Conservation (phyloP, 2,888 invertebrate genomes). For the Diaperis boleti region DNA sequence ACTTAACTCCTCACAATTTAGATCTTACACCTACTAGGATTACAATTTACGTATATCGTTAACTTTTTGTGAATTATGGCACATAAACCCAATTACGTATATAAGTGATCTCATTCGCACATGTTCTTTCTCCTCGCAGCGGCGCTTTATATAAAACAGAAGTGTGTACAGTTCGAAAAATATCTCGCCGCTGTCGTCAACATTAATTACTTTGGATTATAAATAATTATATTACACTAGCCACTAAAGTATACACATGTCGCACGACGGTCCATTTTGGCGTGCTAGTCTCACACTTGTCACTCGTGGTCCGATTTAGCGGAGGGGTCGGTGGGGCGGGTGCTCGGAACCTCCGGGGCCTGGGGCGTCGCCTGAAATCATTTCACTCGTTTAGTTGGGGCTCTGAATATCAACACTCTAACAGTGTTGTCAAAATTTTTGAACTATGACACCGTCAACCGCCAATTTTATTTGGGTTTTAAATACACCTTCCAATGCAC, state of each 20-base stretch:
- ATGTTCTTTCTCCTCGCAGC: constrained; percentile 15
- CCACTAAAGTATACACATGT: constrained; percentile 65
- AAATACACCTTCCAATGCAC: too few relatives aligned
- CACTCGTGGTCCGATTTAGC: constrained; percentile 57
- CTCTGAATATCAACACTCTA: constrained; percentile 36
- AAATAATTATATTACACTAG: constrained; percentile 61
- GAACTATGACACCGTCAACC: too few relatives aligned
- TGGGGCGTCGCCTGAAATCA: constrained; percentile 63
- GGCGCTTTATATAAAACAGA: constrained; percentile 45
- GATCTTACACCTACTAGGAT: constrained; percentile 57
- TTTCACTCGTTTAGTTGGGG: constrained; percentile 54
- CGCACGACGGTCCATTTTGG: constrained; percentile 61
- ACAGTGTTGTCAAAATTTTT: too few relatives aligned
- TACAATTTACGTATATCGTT: constrained; percentile 61
- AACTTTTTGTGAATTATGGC: constrained; percentile 55
- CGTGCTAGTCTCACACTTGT: constrained; percentile 56
- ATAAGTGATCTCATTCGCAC: constrained; percentile 40
- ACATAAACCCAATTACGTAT: constrained; percentile 57
- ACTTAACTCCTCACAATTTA: constrained; percentile 46
- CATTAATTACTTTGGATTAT: constrained; percentile 62
- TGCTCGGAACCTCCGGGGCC: constrained; percentile 60
- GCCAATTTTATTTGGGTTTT: too few relatives aligned
- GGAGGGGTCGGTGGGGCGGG: constrained; percentile 55
- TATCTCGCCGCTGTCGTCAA: constrained; percentile 56
- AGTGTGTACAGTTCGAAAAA: constrained; percentile 57